Evolutionary conservation across 1,140 invertebrate species (phyloP), one percentile per base, ranked within the genome.

Genomic region (Trypoxylus dichotomus): DNA sequence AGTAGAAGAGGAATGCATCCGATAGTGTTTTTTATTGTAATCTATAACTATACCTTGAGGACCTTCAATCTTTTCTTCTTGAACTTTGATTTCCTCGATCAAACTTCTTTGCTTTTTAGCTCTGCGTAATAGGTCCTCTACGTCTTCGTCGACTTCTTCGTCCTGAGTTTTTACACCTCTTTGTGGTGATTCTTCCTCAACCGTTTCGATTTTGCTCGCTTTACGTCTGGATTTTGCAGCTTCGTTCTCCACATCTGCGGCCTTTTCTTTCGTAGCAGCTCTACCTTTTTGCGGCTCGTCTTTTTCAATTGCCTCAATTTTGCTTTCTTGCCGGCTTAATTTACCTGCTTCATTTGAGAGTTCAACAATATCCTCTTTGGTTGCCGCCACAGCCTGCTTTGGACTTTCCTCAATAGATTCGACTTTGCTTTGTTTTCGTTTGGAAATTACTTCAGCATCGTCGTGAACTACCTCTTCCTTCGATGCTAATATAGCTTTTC

Each of bases 31-130:
- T 68, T 68, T 11, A 68, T 27, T 27, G 27, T 24, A 68, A 68
- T 74, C 32, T 29, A 71, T 29, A 74, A 86, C 82, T 78, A 68
- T 83, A 83, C 83, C 83, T 83, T 84, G 78, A 54, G 11, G 60
- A 13, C 86, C 88, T 87, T 85, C 86, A 88, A 84, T n/a, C 19
- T 54, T 54, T 88, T 86, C 89, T 74, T 74, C 72, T 41, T n/a
- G 15, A 13, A 74, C 29, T 42, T 87, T 91, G 80, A 93, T 92
- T 85, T 93, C 91, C 79, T 91, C 91, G 80, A 93, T 87, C 81
- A 92, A 90, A 84, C 90, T 91, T 83, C 92, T 89, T 84, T 93
- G 91, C 81, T 89, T 89, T 84, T 91, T 89, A 79, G 91, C 90
- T 79, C 91, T 88, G 83, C 87, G 89, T 24, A 93, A 87, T 63